Percentiles rank a stretch among this genome's conserved stretches.
phyloP scores from a whole-genome alignment of 2,113 vertebrate species.

The Girardinichthys multiradiatus region DNA sequence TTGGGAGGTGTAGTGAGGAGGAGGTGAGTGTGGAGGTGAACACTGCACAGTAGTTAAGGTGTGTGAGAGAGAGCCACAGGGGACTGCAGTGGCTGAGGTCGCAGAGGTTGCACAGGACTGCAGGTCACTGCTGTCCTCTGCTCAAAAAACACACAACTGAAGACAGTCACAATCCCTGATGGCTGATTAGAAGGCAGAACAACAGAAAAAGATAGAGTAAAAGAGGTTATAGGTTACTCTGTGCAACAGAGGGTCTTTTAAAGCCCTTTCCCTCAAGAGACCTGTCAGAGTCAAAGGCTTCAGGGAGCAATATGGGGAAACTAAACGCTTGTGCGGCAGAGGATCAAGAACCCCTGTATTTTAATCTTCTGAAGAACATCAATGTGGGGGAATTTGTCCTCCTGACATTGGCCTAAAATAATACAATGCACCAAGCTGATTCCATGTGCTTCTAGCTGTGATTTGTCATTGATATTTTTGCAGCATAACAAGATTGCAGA shows the following conservation, averaged over 20 bases:
- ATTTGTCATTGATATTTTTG: neutral
- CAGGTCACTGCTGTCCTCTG: conserved; percentile 36
- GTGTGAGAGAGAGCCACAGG: conserved; percentile 35
- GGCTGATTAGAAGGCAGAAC: conserved; percentile 54
- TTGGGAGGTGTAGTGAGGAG: conserved; percentile 32
- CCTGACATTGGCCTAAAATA: neutral
- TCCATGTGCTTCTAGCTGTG: neutral
- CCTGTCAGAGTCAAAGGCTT: conserved; percentile 5
- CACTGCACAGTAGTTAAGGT: conserved; percentile 25
- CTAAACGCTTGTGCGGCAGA: neutral
- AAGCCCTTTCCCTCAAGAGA: conserved; percentile 18
- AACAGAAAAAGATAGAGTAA: conserved; percentile 14
- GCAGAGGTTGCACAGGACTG: conserved; percentile 39
- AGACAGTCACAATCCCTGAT: conserved; percentile 34
- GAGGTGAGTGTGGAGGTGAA: neutral
- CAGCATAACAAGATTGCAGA: neutral
- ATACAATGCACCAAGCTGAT: neutral
- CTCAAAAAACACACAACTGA: conserved; percentile 15
- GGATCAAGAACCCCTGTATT: neutral
- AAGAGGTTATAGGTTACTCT: neutral
- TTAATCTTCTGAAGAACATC: neutral
- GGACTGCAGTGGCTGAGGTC: conserved; percentile 32
- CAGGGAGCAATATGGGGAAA: conserved; percentile 19
- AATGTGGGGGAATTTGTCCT: neutral
- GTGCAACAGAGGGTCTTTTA: neutral